Evolutionary conservation across 2,888 invertebrate species (phyloP).

Genomic region (Mallateleia sp.): DNA sequence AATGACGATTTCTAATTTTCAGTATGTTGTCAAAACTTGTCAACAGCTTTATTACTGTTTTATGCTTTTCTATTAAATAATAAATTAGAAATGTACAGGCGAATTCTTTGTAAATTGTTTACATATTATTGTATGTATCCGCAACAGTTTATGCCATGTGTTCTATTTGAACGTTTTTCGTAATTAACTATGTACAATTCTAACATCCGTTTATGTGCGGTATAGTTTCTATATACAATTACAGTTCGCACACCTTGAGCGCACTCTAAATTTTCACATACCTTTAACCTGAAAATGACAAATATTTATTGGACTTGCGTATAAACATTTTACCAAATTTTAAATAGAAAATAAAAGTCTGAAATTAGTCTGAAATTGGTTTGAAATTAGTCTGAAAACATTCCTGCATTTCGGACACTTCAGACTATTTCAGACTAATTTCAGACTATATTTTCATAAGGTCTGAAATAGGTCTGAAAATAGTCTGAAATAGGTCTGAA

Average conservation of each 20-base stretch:
- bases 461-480: too few relatives aligned
- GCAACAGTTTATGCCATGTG: constrained; percentile 49
- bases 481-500: too few relatives aligned
- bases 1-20: too few relatives aligned
- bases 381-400: too few relatives aligned
- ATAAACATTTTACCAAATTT: constrained; percentile 14
- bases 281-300: constrained; percentile 21
- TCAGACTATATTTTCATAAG: too few relatives aligned
- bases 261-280: constrained; percentile 21
- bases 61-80: too few relatives aligned
- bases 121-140: constrained; percentile 47
- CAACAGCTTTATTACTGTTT: too few relatives aligned
- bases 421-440: too few relatives aligned
- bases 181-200: constrained; percentile 66
- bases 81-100: constrained; percentile 25
- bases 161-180: constrained; percentile 42
- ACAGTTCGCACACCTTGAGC: constrained; percentile 18
- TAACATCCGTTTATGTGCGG: constrained; percentile 47
- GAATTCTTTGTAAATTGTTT: constrained; percentile 32
- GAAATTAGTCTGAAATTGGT: too few relatives aligned
- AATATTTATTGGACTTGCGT: constrained; percentile 38
- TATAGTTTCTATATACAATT: constrained; percentile 40
- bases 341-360: too few relatives aligned
- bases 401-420: too few relatives aligned
- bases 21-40: too few relatives aligned